These are phyloP conservation scores for Aldrovandia affinis DNA, from an alignment of 2,797 vertebrate genomes.

Conservation along the genomic window DNA sequence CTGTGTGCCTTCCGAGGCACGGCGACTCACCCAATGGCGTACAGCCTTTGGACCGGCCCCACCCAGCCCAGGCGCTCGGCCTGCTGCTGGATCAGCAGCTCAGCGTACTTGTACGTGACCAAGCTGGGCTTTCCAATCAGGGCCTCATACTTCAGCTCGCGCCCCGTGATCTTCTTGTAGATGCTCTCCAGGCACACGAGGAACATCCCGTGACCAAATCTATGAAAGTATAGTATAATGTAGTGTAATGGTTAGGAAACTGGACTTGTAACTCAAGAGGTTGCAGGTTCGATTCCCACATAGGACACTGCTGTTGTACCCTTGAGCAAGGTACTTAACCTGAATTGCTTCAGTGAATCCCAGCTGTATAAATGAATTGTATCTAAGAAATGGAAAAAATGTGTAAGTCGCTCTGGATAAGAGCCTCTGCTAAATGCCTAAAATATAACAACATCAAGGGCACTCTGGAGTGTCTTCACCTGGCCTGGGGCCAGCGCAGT, in stretches of 20 bases:
- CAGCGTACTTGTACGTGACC: constrained; percentile 90
- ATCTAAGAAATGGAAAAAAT: too few species aligned
- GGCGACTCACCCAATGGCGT: constrained; percentile 87
- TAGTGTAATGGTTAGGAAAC: too few species aligned
- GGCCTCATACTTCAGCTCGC: constrained; percentile 86
- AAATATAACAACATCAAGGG: not conserved
- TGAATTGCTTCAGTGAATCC: too few species aligned
- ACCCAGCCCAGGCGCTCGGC: constrained; percentile 83
- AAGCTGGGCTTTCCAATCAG: constrained; percentile 93
- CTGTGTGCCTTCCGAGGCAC: not conserved
- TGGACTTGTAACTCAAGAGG: too few species aligned
- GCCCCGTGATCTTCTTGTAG: constrained; percentile 91
- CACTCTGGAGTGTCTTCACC: not conserved
- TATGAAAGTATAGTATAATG: constrained; percentile 63
- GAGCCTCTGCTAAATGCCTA: too few species aligned
- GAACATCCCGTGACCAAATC: constrained; percentile 95
- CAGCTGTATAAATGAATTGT: too few species aligned
- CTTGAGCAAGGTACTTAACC: too few species aligned
- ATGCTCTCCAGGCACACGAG: constrained; percentile 89
- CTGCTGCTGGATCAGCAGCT: constrained; percentile 82
- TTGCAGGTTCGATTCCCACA: too few species aligned
- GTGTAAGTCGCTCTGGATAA: too few species aligned
- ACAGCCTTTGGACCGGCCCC: constrained; percentile 82
- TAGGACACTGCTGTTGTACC: too few species aligned
- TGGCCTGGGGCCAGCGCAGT: not conserved